Base-by-base conservation (phyloP, 2,888 invertebrate species). In the Synanthedon myopaeformis region DNA sequence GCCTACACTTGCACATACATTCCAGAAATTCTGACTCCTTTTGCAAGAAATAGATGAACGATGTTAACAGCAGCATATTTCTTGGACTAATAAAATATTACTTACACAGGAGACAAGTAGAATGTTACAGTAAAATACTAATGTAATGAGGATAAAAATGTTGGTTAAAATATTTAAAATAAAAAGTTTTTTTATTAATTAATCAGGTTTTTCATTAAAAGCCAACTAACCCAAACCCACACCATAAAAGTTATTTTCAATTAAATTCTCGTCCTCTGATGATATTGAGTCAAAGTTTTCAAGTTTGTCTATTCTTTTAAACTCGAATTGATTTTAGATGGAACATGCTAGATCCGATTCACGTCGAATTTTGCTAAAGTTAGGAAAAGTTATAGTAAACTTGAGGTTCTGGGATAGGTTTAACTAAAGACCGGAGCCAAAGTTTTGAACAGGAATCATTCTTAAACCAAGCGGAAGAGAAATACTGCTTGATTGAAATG, bases 391-490 rank as follows among this genome's bases (percentile, higher is more conserved):
- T 79, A 57, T 35, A 68, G 65, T 71, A 70, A 79, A 77, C 70
- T 76, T 72, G 74, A 59, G 74, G 75, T 67, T 73, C 68, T 64
- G 74, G 76, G 79, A 82, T 80, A 79, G 76, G 72, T 82, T 76
- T 76, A 75, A 75, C 74, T 74, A 68, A 72, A 76, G 69, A 72
- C 70, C 76, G 74, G 69, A 71, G 76, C 74, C 77, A 67, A 79
- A 78, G 76, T 78, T 82, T 70, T 67, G 70, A 76, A 75, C 69
- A 65, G 66, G 66, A 73, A 72, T 76, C 72, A 77, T 81, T 79
- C 76, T 74, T 79, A 70, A 76, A 68, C 72, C 75, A 55, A 59
- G 55, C 63, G 58, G 61, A 60, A 61, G 62, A 57, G 70, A 45
- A 45, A 45, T 45, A 45, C 14, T 13, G 14, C 45, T 45, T 12